Conservation (phyloP, 2,797 vertebrate species). For the Notolabrus celidotus region DNA sequence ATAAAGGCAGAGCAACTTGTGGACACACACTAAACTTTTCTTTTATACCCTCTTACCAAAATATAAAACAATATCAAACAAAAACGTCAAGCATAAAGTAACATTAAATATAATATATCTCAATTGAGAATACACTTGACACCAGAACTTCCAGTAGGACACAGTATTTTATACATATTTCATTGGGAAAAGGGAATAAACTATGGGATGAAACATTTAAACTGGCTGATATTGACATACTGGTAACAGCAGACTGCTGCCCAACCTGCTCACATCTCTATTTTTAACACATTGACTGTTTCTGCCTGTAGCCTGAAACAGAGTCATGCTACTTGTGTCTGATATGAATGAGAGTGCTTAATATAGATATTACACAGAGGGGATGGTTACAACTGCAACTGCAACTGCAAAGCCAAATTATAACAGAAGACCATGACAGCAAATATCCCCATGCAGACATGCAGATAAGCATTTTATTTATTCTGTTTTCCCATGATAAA, state of each 20-base stretch:
- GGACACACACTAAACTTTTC: no score
- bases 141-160: no score
- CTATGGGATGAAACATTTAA: background rate
- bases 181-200: background rate
- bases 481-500: no score
- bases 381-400: background rate
- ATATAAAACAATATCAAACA: no score
- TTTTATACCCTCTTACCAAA: no score
- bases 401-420: background rate
- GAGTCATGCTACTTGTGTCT: constrained; percentile 12
- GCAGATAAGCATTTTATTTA: no score
- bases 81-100: no score
- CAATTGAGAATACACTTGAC: no score
- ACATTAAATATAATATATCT: no score
- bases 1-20: no score
- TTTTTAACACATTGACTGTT: constrained; percentile 61
- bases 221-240: constrained; percentile 2
- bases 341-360: constrained; percentile 8
- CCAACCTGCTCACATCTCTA: constrained; percentile 46
- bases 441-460: no score
- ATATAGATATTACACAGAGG: constrained; percentile 38
- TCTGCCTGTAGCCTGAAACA: constrained; percentile 25
- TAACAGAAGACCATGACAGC: background rate
- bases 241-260: constrained; percentile 12
- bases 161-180: no score